Evolutionary conservation across 2,113 vertebrate genomes (phyloP).

Genomic region (Craseonycteris thonglongyai): DNA sequence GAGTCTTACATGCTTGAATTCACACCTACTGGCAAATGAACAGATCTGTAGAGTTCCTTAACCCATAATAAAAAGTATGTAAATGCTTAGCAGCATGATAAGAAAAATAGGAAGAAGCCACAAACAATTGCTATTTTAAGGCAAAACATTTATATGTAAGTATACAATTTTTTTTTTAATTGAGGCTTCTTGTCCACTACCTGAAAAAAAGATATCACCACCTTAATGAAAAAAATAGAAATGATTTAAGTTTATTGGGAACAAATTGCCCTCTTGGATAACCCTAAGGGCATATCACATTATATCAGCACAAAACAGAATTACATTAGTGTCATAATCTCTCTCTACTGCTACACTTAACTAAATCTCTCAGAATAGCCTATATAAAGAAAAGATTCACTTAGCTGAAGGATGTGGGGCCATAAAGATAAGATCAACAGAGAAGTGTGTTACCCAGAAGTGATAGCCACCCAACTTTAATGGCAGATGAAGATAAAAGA

Average conservation of each 20-base stretch:
- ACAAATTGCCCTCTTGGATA: conserved; percentile 20
- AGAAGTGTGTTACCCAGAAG: neutral
- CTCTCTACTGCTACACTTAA: conserved; percentile 17
- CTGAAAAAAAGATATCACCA: conserved; percentile 18
- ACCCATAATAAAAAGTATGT: neutral
- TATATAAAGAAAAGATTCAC: conserved; percentile 14
- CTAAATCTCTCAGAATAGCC: conserved; percentile 38
- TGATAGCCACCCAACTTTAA: neutral
- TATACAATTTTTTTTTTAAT: neutral
- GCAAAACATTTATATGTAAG: conserved; percentile 13
- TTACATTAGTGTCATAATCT: conserved; percentile 30
- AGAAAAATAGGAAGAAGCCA: conserved; percentile 20
- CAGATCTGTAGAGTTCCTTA: neutral
- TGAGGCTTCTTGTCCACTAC: neutral
- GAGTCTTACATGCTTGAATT: neutral
- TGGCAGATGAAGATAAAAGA: conserved; percentile 47
- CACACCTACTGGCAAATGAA: neutral
- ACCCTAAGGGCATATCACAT: conserved; percentile 13
- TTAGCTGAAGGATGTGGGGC: conserved; percentile 41
- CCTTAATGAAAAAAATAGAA: conserved; percentile 39
- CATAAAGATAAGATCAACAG: conserved; percentile 56
- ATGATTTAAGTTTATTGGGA: conserved; percentile 41
- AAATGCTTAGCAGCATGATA: neutral
- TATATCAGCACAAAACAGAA: conserved; percentile 40
- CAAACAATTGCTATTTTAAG: conserved; percentile 29